Evolutionary conservation across 1,140 invertebrate species (phyloP).

Genomic region (Batillaria attramentaria): DNA sequence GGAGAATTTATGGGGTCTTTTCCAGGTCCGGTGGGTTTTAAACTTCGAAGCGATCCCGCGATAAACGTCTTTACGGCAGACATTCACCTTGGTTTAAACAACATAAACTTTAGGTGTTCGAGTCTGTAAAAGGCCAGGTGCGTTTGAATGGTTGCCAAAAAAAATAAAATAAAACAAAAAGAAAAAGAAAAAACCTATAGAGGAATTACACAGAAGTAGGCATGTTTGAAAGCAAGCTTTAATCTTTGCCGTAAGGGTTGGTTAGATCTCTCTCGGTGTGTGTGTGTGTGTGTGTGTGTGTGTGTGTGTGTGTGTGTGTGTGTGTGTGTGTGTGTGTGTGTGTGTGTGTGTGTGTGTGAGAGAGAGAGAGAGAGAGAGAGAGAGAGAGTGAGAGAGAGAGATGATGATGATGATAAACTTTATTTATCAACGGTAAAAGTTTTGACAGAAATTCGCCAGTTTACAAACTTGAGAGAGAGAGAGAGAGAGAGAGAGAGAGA

Average conservation of each 20-base stretch:
- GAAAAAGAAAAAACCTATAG: background rate
- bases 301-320: background rate
- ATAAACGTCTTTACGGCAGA: too few relatives aligned
- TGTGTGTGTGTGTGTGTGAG: background rate
- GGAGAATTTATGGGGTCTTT: too few relatives aligned
- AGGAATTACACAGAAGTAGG: background rate
- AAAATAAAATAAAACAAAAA: background rate
- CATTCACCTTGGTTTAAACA: too few relatives aligned
- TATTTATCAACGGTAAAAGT: background rate
- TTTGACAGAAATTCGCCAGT: background rate
- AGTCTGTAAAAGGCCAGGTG: background rate
- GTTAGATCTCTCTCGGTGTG: too few relatives aligned
- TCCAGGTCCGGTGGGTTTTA: too few relatives aligned
- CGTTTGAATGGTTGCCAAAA: background rate
- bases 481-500: background rate
- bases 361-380: too few relatives aligned
- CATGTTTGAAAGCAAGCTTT: too few relatives aligned
- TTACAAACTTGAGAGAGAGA: background rate
- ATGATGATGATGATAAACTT: too few relatives aligned
- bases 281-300: background rate
- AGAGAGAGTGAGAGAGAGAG: too few relatives aligned
- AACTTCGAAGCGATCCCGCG: too few relatives aligned
- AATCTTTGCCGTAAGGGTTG: too few relatives aligned
- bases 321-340: background rate
- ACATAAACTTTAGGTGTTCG: background rate